Evolutionary conservation across 2,888 invertebrate genomes (phyloP), one percentile per base, ranked within the genome.

Genomic region (Dynastes tityus): DNA sequence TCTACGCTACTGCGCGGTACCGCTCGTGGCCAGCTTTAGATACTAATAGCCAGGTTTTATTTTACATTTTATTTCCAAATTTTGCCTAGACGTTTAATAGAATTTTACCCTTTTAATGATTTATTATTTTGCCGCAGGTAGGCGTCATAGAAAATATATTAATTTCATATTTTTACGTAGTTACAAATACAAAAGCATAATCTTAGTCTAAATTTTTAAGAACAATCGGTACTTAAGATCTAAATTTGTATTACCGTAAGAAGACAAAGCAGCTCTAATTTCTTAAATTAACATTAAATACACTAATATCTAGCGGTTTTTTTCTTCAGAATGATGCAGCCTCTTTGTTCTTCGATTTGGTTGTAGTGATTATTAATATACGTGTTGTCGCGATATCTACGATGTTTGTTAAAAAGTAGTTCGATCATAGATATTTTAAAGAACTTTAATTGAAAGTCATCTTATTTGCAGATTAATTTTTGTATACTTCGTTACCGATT

Each of bases 371-470:
- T 55, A 2, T n/a, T 55, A 32, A 5, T 32, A 32, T 5, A 32
- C 5, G 5, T 32, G 4, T 2, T 5, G 5, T 32, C 32, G 11
- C 11, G 27, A 61, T 32, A 32, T 63, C 13, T 63, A 63, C 29
- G 29, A 63, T 63, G 63, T 63, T 63, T 63, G 11, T 32, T 67
- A 67, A 67, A 45, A 67, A n/a, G 67, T 67, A 67, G 5, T 6
- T 32, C 13, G 16, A 64, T n/a, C 9, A n/a, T 1, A 3, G 6
- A n/a, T 37, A 40, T 55, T 8, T 53, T 13, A 16, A 55, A 22
- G 9, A 22, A 55, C 16, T 22, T 55, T 55, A 22, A 22, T 8
- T 27, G 5, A 55, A 22, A 55, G 6, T 22, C 2, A 29, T 22
- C 58, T 73, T 16, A 16, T 32, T 70, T 70, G 0, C 13, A 70